phyloP scores from a whole-genome alignment of 2,888 invertebrate genomes.

The Drosophila bunnanda region DNA sequence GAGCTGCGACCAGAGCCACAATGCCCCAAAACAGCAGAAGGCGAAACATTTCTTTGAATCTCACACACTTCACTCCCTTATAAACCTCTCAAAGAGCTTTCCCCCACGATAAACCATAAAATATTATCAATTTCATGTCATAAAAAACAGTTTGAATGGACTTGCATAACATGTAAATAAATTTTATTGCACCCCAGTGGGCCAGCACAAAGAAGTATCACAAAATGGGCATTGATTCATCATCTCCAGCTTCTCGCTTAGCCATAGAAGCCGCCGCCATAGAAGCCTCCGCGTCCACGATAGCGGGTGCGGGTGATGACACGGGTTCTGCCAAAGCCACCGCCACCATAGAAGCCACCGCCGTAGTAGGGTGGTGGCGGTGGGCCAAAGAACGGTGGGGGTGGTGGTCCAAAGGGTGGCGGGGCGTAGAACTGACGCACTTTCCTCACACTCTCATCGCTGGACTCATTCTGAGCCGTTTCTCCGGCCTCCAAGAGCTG shows the following conservation, averaged over 20 bases:
- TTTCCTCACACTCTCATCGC: slow-evolving; percentile 52
- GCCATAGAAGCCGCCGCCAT: slow-evolving; percentile 58
- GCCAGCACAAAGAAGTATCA: slow-evolving; percentile 62
- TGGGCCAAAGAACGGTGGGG: slow-evolving; percentile 68
- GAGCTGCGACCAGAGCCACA: slow-evolving; percentile 6
- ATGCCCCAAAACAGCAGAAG: slow-evolving; percentile 33
- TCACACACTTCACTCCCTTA: slow-evolving; percentile 31
- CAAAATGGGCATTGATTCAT: slow-evolving; percentile 35
- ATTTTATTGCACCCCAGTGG: slow-evolving; percentile 56
- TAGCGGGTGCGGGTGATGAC: slow-evolving; percentile 72
- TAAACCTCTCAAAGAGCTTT: slow-evolving; percentile 51
- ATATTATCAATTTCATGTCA: slow-evolving; percentile 2
- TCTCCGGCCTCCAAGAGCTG: slow-evolving; percentile 48
- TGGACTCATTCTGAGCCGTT: slow-evolving; percentile 49
- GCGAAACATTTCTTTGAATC: slow-evolving; percentile 39
- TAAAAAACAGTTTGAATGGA: slow-evolving; percentile 14
- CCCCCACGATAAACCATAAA: slow-evolving; percentile 42
- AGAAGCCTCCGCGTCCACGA: slow-evolving; percentile 56
- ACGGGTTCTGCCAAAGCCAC: slow-evolving; percentile 63
- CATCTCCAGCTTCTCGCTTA: slow-evolving; percentile 28
- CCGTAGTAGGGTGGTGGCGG: slow-evolving; percentile 59
- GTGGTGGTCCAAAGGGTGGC: slow-evolving; percentile 50
- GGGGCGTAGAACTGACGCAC: slow-evolving; percentile 68
- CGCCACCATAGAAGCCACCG: slow-evolving; percentile 58
- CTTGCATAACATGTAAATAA: slow-evolving; percentile 46